phyloP scores from a whole-genome alignment of 2,113 vertebrate genomes.

The Rhinopomastus cyanomelas region DNA sequence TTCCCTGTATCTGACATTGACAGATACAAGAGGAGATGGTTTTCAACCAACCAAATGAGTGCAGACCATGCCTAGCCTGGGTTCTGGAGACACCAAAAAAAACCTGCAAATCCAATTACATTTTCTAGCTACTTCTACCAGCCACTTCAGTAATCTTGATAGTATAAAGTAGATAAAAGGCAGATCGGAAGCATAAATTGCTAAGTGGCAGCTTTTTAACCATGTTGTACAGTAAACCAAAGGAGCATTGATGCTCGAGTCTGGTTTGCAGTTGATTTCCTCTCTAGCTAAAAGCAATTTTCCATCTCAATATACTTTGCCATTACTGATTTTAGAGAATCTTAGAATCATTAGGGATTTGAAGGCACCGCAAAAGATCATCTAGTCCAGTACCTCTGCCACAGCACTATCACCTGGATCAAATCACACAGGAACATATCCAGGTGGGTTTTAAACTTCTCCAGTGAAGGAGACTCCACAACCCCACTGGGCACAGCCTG shows the following conservation, averaged over 20 bases:
- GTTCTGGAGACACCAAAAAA: background rate
- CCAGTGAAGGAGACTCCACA: no score
- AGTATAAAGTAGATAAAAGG: background rate
- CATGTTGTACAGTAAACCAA: background rate
- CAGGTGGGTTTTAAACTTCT: no score
- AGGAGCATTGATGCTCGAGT: background rate
- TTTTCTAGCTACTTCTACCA: background rate
- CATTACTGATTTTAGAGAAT: no score
- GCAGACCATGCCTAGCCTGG: background rate
- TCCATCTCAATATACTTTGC: background rate
- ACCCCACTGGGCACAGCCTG: no score
- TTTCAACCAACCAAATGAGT: background rate
- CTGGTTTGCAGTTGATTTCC: background rate
- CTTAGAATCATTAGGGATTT: no score
- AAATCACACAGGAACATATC: no score
- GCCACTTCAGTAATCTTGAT: background rate
- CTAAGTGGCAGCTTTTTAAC: background rate
- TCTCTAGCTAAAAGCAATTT: background rate
- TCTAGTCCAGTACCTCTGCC: no score
- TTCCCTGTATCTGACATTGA: background rate
- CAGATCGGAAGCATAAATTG: background rate
- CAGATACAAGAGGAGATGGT: background rate
- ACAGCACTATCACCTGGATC: no score
- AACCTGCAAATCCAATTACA: background rate
- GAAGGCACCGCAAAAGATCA: background rate